phyloP scores from a whole-genome alignment of 2,888 invertebrate genomes.

The Rhaphigaster nebulosa region DNA sequence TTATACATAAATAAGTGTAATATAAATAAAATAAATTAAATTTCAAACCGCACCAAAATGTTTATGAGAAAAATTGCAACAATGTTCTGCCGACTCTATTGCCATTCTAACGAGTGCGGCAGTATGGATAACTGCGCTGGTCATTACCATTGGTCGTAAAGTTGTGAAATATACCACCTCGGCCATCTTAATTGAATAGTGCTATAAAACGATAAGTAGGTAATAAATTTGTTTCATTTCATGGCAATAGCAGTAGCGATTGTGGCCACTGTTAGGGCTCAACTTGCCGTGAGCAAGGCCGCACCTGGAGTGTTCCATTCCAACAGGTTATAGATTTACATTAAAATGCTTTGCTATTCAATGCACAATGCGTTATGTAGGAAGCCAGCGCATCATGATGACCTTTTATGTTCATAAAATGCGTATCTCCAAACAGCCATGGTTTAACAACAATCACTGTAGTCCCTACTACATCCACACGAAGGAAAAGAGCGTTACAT shows the following conservation, averaged over 20 bases:
- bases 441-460: no score
- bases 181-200: conserved; percentile 16
- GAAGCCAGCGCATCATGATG: not conserved
- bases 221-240: conserved; percentile 26
- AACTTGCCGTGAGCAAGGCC: not conserved
- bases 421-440: no score
- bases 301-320: not conserved
- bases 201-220: conserved; percentile 27
- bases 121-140: not conserved
- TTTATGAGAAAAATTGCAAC: not conserved
- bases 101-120: not conserved
- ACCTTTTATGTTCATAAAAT: not conserved
- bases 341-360: conserved; percentile 5
- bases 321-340: not conserved
- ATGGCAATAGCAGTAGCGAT: conserved; percentile 6
- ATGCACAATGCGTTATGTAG: not conserved
- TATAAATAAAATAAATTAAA: no score
- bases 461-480: no score
- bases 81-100: not conserved
- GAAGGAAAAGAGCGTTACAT: no score
- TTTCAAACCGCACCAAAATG: not conserved
- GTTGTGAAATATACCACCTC: not conserved
- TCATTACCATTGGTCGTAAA: conserved; percentile 3
- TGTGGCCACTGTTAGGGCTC: not conserved
- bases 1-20: no score